Evolutionary conservation across 1,140 invertebrate species (phyloP).

Genomic region (Drosophila virilis): DNA sequence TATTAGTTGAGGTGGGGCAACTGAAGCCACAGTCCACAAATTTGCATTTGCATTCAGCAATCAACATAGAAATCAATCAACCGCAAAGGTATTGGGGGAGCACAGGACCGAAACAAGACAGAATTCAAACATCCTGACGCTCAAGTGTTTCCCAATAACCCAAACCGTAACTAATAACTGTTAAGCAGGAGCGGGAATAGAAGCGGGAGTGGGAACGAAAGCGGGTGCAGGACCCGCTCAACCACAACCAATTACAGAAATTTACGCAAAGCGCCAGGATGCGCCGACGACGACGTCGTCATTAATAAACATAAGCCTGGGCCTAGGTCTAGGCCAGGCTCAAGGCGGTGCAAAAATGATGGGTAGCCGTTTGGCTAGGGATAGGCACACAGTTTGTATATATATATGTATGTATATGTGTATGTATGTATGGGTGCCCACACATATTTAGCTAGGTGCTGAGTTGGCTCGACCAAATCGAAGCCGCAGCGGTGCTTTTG

Average conservation of each 20-base stretch:
- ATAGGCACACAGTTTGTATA: conserved; percentile 3
- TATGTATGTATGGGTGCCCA: not conserved
- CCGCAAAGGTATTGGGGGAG: conserved; percentile 51
- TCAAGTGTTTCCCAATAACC: conserved; percentile 73
- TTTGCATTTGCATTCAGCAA: conserved; percentile 72
- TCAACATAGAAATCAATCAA: conserved; percentile 79
- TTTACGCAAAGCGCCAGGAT: conserved; percentile 70
- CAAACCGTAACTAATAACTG: conserved; percentile 77
- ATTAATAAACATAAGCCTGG: conserved; percentile 73
- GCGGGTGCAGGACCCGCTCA: conserved; percentile 53
- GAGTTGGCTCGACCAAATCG: conserved; percentile 51
- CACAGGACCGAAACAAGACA: conserved; percentile 6
- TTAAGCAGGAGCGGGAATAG: conserved; percentile 24
- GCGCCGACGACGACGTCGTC: conserved; percentile 43
- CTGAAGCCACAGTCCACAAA: conserved; percentile 38
- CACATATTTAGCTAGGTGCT: conserved; percentile 26
- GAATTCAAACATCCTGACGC: conserved; percentile 32
- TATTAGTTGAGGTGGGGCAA: conserved; percentile 10
- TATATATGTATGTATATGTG: conserved; percentile 4
- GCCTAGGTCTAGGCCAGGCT: conserved; percentile 40
- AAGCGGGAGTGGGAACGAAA: not conserved
- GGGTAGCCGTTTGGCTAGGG: conserved; percentile 19
- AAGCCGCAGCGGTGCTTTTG: conserved; percentile 72
- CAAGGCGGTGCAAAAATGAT: conserved; percentile 50
- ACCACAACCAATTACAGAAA: conserved; percentile 79